phyloP scores from a whole-genome alignment of 2,113 vertebrate genomes.

The Tamias sibiricus region DNA sequence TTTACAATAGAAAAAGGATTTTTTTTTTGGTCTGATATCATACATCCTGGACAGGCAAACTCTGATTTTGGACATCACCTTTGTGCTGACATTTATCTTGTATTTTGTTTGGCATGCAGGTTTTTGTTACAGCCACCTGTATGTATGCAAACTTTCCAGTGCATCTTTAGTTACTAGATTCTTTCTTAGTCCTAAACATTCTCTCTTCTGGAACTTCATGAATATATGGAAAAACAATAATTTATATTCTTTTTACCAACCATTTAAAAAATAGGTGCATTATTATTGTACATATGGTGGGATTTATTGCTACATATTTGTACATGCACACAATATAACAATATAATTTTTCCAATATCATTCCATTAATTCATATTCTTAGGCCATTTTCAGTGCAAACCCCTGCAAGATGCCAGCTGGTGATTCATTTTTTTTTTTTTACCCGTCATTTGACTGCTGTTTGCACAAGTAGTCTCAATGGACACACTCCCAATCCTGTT shows the following conservation, averaged over 20 bases:
- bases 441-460: not conserved
- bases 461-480: not conserved
- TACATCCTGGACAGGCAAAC: not conserved
- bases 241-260: not conserved
- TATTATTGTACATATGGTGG: too few species aligned
- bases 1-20: not conserved
- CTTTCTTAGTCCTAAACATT: not conserved
- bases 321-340: too few species aligned
- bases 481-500: not conserved
- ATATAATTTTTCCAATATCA: too few species aligned
- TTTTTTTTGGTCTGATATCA: not conserved
- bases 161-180: not conserved
- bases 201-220: not conserved
- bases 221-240: not conserved
- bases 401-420: not conserved
- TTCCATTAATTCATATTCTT: not conserved
- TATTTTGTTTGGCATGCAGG: not conserved
- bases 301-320: too few species aligned
- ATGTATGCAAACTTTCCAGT: not conserved
- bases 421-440: not conserved
- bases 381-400: not conserved
- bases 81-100: not conserved
- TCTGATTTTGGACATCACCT: not conserved
- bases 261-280: too few species aligned
- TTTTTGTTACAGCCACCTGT: not conserved